Evolutionary conservation across 2,797 vertebrate species (phyloP).

Genomic region (Sebastiscus albofasciatus): DNA sequence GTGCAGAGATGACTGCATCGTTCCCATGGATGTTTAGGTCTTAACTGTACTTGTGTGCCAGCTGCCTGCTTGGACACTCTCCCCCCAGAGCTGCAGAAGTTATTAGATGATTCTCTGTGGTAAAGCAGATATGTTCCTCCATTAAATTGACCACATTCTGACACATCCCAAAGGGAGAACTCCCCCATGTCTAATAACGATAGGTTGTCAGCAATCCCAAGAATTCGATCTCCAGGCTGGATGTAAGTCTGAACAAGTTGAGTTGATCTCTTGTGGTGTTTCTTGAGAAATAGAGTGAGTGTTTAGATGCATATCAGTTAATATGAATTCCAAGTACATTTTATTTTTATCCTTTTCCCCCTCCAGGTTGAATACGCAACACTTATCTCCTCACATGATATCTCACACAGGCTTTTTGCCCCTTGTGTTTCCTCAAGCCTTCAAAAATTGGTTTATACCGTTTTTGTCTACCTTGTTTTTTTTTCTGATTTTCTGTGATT

Average conservation of each 20-base stretch:
- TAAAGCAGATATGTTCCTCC: constrained; percentile 35
- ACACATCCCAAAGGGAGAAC: constrained; percentile 41
- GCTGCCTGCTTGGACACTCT: constrained; percentile 43
- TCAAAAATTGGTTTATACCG: not conserved
- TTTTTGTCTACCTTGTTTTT: not conserved
- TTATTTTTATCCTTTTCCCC: not conserved
- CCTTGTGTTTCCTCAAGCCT: not conserved
- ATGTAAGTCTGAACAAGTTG: constrained; percentile 27
- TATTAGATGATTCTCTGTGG: constrained; percentile 61
- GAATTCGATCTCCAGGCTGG: constrained; percentile 43
- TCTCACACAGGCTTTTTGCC: not conserved
- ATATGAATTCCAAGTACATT: constrained; percentile 34
- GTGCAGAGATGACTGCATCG: constrained; percentile 7
- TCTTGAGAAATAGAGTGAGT: not conserved
- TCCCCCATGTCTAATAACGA: constrained; percentile 58
- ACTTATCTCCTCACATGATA: constrained; percentile 4
- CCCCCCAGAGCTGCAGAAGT: constrained; percentile 43
- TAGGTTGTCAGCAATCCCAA: constrained; percentile 56
- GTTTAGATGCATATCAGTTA: constrained; percentile 44
- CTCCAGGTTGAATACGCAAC: not conserved
- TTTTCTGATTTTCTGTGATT: not conserved
- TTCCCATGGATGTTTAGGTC: constrained; percentile 34
- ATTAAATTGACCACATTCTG: constrained; percentile 51
- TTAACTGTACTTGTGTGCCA: constrained; percentile 31
- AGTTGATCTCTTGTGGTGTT: constrained; percentile 21